Percentiles rank a stretch among this genome's conserved stretches.
Evolutionary conservation across 2,888 invertebrate genomes (phyloP).

Genomic region (Acleris emargana): DNA sequence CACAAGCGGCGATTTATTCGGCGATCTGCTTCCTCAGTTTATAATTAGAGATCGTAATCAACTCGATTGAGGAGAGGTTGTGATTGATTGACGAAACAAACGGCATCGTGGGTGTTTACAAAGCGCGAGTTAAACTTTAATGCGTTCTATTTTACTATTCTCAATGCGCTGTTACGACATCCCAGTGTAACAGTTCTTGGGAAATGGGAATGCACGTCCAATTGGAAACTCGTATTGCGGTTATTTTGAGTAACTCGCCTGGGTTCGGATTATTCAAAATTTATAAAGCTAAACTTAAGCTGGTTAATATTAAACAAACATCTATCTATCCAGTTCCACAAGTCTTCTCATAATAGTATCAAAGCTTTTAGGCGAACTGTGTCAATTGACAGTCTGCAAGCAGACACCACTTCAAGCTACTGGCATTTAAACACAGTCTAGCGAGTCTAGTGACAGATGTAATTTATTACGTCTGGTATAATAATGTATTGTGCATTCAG

Average conservation of each 20-base stretch:
- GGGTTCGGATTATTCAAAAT: not conserved
- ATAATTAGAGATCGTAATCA: constrained; percentile 39
- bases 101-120: constrained; percentile 55
- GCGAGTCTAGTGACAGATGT: constrained; percentile 10
- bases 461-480: constrained; percentile 29
- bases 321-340: not conserved
- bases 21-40: constrained; percentile 18
- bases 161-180: constrained; percentile 39
- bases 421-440: constrained; percentile 25
- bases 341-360: constrained; percentile 11
- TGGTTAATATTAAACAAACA: not conserved
- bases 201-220: constrained; percentile 15
- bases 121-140: constrained; percentile 48
- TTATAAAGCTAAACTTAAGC: not conserved
- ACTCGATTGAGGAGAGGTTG: constrained; percentile 50
- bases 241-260: not conserved
- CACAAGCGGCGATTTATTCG: not conserved
- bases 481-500: constrained; percentile 30
- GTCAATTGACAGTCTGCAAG: constrained; percentile 17
- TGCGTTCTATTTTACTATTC: constrained; percentile 53
- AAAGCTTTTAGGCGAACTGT: constrained; percentile 12
- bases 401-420: constrained; percentile 7
- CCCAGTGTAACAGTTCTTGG: constrained; percentile 29
- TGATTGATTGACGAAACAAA: constrained; percentile 60
- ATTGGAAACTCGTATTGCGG: constrained; percentile 10